phyloP scores from a whole-genome alignment of 2,797 vertebrate genomes.

The Phalloptychus januarius region DNA sequence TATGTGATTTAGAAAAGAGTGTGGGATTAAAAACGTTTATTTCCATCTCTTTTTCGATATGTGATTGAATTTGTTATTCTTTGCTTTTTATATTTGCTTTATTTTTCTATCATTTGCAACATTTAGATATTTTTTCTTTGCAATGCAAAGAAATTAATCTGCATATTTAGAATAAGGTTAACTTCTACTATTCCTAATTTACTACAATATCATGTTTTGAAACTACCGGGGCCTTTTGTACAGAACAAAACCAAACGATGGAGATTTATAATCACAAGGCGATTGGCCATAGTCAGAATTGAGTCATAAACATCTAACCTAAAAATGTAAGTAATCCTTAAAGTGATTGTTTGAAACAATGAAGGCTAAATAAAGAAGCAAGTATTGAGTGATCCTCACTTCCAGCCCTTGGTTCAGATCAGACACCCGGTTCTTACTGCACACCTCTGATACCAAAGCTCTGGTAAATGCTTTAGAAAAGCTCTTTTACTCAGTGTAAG shows the following conservation, averaged over 20 bases:
- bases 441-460: background rate
- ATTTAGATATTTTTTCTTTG: too few relatives aligned
- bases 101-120: too few relatives aligned
- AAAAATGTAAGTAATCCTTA: background rate
- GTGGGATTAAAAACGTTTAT: too few relatives aligned
- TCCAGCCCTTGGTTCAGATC: background rate
- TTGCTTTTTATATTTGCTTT: too few relatives aligned
- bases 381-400: background rate
- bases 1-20: too few relatives aligned
- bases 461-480: background rate
- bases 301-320: background rate
- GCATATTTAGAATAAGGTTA: too few relatives aligned
- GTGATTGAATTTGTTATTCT: too few relatives aligned
- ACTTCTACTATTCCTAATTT: too few relatives aligned
- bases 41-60: too few relatives aligned
- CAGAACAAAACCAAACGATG: background rate
- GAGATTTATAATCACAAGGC: background rate
- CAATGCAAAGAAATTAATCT: too few relatives aligned
- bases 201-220: background rate
- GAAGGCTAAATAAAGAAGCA: background rate
- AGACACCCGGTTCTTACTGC: background rate
- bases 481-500: background rate
- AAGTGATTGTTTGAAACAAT: background rate
- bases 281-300: background rate
- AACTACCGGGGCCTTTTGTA: background rate